Base-by-base conservation (phyloP, 2,888 invertebrate species). In the Drosophila prolongata region DNA sequence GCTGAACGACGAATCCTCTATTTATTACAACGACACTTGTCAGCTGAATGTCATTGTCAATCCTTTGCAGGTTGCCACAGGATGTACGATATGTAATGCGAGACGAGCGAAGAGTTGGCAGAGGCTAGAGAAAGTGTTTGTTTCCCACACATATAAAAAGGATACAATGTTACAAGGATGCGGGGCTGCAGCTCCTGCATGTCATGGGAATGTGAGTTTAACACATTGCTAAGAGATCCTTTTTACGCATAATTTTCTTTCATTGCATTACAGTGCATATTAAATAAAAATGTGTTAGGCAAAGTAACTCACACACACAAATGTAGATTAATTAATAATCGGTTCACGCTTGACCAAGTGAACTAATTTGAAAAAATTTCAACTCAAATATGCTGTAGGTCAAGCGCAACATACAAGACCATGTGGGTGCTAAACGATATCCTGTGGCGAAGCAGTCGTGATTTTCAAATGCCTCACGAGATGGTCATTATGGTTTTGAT, bases 11-110 rank as follows among this genome's bases (percentile, higher is more conserved):
- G 24, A 8, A 16, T 43, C 6, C 42, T 37, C n/a, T 37, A 76
- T 77, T 76, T 69, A 72, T 67, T 67, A 78, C 61, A 70, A 52
- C 49, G 75, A 80, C 79, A 80, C 79, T 83, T 86, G 80, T 86
- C 87, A 80, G 67, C 87, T 77, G 78, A 80, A 61, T 52, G 71
- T 79, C 83, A 88, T 80, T 83, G 69, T 82, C 87, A 85, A 88
- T 86, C 87, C 88, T 86, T 85, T 86, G 88, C 86, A 87, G 76
- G 77, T 79, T 80, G 71, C 68, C 61, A 78, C 79, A 84, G 82
- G 77, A 84, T 83, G 84, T 57, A 64, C 49, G 46, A 61, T 37
- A 37, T 84, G 83, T 82, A 83, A 83, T 86, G 76, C 76, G 84
- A 84, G 88, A 76, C 67, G 34, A 47, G 30, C 34, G 10, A n/a